Conservation (phyloP, 2,888 invertebrate species). For the Latrodectus hesperus region DNA sequence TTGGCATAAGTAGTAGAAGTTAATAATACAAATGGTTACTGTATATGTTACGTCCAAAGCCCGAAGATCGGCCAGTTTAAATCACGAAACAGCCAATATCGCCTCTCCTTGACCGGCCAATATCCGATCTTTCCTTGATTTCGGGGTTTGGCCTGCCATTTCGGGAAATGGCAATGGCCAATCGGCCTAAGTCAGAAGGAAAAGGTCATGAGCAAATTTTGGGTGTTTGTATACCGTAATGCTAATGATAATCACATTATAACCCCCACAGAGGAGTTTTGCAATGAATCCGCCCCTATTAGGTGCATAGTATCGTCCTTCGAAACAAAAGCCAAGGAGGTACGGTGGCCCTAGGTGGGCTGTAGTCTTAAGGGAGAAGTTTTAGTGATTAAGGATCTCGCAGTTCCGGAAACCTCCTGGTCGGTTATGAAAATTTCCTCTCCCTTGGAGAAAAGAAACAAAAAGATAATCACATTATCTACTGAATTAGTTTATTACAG, state of each 20-base stretch:
- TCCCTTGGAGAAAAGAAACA: no score
- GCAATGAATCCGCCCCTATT: constrained; percentile 14
- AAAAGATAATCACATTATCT: no score
- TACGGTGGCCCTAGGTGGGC: constrained; percentile 8
- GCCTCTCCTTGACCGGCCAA: constrained; percentile 3
- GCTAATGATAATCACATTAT: constrained; percentile 18
- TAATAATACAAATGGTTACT: no score
- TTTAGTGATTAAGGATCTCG: constrained; percentile 8
- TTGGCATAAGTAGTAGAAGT: no score
- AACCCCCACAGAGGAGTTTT: not conserved
- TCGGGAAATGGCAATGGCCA: not conserved
- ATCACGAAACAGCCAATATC: not conserved
- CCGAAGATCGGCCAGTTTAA: no score
- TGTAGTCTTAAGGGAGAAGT: constrained; percentile 15
- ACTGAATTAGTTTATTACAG: no score
- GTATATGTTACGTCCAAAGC: no score
- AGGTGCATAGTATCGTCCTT: not conserved
- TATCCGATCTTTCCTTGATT: not conserved
- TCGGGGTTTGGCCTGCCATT: not conserved
- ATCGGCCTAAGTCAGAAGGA: no score
- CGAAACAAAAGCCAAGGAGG: constrained; percentile 12
- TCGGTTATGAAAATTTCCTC: no score
- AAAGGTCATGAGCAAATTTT: not conserved
- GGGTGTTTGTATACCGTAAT: constrained; percentile 26
- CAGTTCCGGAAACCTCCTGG: no score